Evolutionary conservation across 1,140 invertebrate species (phyloP).

Genomic region (Zaprionus ghesquierei): DNA sequence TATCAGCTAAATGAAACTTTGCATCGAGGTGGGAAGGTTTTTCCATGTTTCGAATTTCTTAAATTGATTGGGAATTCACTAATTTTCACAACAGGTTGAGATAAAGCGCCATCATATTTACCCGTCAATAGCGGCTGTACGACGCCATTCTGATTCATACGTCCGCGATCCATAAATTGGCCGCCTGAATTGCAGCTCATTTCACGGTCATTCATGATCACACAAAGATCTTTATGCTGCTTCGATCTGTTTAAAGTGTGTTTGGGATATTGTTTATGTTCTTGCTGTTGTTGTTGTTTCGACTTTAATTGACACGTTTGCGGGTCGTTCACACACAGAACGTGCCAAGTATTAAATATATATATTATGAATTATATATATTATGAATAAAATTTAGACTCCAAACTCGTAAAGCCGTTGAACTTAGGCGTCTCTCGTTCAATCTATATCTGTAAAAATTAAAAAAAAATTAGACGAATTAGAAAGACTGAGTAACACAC

Average conservation of each 20-base stretch:
- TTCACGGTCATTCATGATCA: conserved; percentile 80
- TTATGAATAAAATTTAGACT: conserved; percentile 38
- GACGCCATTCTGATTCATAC: conserved; percentile 88
- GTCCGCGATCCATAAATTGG: conserved; percentile 81
- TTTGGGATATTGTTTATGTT: conserved; percentile 18
- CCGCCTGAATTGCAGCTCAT: conserved; percentile 71
- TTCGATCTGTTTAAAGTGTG: neutral
- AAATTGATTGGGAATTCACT: neutral
- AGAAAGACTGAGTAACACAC: neutral
- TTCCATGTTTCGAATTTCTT: neutral
- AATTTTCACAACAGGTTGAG: neutral
- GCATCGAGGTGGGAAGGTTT: neutral
- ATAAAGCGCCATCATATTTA: conserved; percentile 69
- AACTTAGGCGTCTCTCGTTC: conserved; percentile 31
- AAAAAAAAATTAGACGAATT: neutral
- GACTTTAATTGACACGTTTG: conserved; percentile 15
- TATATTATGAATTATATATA: conserved; percentile 44
- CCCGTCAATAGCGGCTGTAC: conserved; percentile 91
- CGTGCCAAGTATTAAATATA: conserved; percentile 64
- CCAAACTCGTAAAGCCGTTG: conserved; percentile 42
- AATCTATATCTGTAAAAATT: conserved; percentile 12
- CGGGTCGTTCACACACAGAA: conserved; percentile 51
- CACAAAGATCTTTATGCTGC: conserved; percentile 21
- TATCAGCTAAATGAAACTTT: neutral
- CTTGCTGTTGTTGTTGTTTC: conserved; percentile 19